Percentiles rank a stretch among this genome's conserved stretches.
Conservation (phyloP, 2,888 invertebrate species). For the Syritta pipiens region DNA sequence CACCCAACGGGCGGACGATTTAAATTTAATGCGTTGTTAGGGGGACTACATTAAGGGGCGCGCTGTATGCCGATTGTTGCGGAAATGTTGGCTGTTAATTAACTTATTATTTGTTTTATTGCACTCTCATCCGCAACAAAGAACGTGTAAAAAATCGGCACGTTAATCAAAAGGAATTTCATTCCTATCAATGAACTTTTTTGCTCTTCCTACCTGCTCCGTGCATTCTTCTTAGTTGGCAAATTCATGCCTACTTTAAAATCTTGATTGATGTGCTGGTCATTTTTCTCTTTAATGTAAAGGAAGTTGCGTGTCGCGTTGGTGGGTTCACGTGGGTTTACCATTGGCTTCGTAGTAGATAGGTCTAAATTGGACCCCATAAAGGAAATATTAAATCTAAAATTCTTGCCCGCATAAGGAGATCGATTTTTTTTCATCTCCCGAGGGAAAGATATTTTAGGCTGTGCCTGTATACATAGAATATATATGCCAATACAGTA, state of each 20-base stretch:
- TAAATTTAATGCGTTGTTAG: slow-evolving; percentile 62
- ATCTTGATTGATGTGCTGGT: slow-evolving; percentile 57
- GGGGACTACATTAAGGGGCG: slow-evolving; percentile 54
- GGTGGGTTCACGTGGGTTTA: slow-evolving; percentile 46
- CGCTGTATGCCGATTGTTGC: slow-evolving; percentile 59
- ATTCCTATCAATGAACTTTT: slow-evolving; percentile 46
- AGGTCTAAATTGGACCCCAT: slow-evolving; percentile 9
- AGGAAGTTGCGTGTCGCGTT: slow-evolving; percentile 41
- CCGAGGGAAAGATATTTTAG: not conserved
- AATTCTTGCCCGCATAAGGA: slow-evolving; percentile 28
- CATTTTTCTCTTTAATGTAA: slow-evolving; percentile 48
- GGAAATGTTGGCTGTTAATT: slow-evolving; percentile 59
- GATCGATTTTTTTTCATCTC: slow-evolving; percentile 35
- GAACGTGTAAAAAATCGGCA: slow-evolving; percentile 14
- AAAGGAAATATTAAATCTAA: slow-evolving; percentile 43
- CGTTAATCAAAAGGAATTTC: slow-evolving; percentile 43
- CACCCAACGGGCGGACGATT: slow-evolving; percentile 60
- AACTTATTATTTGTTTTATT: slow-evolving; percentile 68
- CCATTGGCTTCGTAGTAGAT: slow-evolving; percentile 25
- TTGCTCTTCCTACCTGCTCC: not conserved
- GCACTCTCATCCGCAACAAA: slow-evolving; percentile 17
- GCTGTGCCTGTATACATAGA: too few relatives aligned
- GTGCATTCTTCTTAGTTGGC: slow-evolving; percentile 13
- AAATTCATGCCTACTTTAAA: slow-evolving; percentile 41
- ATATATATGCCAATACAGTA: too few relatives aligned